Evolutionary conservation across 2,888 invertebrate genomes (phyloP), one percentile per base, ranked within the genome.

Genomic region (Tetheella fluctuosa): DNA sequence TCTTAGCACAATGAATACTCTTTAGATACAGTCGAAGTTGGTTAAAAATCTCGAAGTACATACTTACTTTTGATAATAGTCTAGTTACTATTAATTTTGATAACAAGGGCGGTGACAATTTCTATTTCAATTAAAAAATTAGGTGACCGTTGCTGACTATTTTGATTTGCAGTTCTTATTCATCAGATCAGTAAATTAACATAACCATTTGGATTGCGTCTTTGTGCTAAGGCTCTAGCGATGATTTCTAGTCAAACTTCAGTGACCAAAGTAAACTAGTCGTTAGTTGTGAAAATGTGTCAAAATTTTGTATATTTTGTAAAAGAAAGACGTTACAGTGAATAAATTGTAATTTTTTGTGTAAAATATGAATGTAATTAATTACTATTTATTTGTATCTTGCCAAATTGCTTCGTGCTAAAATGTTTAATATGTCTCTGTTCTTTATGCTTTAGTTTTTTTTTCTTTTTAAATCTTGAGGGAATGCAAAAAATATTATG

Each of bases 291-390:
- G 58, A 64, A 59, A 52, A 59, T 42, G 34, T 39, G 54, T 55
- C 59, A 74, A 64, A 64, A 77, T 83, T 82, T 84, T 88, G 84
- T 90, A 89, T 85, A 87, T 86, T 88, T 85, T 88, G 81, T 88
- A 87, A 84, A 82, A 74, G 86, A 85, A 88, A 90, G 87, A 89
- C 88, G 80, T 66, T 59, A 85, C 84, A 89, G 88, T 90, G 89
- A 90, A 84, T 58, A 69, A 59, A 55, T 68, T 62, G 58, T 59
- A 52, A 37, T 56, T 64, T n/a, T 30, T 64, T 65, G 56, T 63
- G 57, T 56, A 58, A 48, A 28, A 15, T 52, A 53, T 13, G 23
- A 23, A 25, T 6, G 52, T 5, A 25, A 39, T n/a, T 2, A 15
- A 8, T 15, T 6, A 3, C 15, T 37, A 15, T 37, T 37, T 37